Evolutionary conservation across 2,113 vertebrate genomes (phyloP).

Genomic region (Cephalopterus ornatus): DNA sequence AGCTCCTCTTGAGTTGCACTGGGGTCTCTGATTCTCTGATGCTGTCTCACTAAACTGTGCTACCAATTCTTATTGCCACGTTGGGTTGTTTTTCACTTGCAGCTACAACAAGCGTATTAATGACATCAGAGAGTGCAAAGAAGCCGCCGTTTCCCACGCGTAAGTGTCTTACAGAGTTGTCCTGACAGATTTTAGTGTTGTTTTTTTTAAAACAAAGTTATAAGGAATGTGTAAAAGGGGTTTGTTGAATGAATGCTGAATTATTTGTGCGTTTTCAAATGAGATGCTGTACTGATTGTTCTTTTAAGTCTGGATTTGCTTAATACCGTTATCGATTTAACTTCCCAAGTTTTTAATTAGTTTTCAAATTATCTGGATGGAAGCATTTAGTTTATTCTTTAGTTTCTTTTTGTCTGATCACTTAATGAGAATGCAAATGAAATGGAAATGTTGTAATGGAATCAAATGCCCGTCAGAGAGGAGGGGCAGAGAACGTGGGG

Average conservation of each 20-base stretch:
- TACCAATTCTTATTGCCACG: rapidly evolving
- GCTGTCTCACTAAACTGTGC: not conserved
- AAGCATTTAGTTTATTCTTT: not conserved
- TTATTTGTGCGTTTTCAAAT: not conserved
- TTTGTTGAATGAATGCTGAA: not conserved
- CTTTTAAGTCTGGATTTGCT: not conserved
- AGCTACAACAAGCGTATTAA: constrained; percentile 99
- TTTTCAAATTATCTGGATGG: not conserved
- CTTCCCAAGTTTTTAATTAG: not conserved
- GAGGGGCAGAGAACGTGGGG: not conserved
- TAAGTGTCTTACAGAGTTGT: constrained; percentile 68
- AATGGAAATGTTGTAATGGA: not conserved
- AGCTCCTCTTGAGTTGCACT: not conserved
- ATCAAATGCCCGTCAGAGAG: not conserved
- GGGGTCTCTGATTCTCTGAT: no score
- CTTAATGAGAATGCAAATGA: not conserved
- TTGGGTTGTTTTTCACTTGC: constrained; percentile 14
- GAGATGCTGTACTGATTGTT: not conserved
- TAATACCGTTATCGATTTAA: rapidly evolving
- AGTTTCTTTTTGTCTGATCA: not conserved
- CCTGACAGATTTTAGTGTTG: not conserved
- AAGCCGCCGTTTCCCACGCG: constrained; percentile 95
- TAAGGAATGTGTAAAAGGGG: not conserved
- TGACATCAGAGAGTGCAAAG: constrained; percentile 97
- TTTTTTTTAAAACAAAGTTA: not conserved